phyloP scores from a whole-genome alignment of 2,797 vertebrate genomes.

The Cetoscarus ocellatus region DNA sequence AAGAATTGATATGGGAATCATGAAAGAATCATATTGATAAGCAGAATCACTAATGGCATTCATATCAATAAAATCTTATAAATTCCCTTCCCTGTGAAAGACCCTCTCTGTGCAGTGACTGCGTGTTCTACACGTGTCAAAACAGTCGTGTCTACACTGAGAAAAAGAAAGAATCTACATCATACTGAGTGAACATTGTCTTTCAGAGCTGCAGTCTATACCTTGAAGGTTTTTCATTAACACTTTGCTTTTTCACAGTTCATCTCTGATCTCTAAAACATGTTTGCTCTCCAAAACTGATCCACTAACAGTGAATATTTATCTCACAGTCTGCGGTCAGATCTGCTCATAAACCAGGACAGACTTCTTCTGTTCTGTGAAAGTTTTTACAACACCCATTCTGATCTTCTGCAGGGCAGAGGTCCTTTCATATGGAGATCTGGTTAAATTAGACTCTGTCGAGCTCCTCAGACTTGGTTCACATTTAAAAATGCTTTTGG shows the following conservation, averaged over 20 bases:
- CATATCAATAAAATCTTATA: too few relatives aligned
- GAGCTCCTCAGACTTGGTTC: neutral
- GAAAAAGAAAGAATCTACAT: too few relatives aligned
- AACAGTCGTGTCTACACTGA: too few relatives aligned
- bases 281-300: neutral
- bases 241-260: neutral
- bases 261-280: conserved; percentile 2
- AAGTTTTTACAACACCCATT: conserved; percentile 70
- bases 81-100: too few relatives aligned
- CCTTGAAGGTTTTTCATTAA: neutral
- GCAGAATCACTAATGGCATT: too few relatives aligned
- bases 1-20: too few relatives aligned
- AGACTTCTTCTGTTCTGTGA: conserved; percentile 59
- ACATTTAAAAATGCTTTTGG: conserved; percentile 68
- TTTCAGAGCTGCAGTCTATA: too few relatives aligned
- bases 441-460: conserved; percentile 69
- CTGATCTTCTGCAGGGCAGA: conserved; percentile 51
- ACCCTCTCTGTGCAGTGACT: neutral
- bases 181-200: too few relatives aligned
- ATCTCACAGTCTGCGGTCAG: neutral
- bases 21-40: too few relatives aligned
- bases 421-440: conserved; percentile 80
- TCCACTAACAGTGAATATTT: neutral
- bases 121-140: conserved; percentile 38
- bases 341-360: conserved; percentile 41